Conservation (phyloP, 2,797 vertebrate species). For the Sparus aurata region DNA sequence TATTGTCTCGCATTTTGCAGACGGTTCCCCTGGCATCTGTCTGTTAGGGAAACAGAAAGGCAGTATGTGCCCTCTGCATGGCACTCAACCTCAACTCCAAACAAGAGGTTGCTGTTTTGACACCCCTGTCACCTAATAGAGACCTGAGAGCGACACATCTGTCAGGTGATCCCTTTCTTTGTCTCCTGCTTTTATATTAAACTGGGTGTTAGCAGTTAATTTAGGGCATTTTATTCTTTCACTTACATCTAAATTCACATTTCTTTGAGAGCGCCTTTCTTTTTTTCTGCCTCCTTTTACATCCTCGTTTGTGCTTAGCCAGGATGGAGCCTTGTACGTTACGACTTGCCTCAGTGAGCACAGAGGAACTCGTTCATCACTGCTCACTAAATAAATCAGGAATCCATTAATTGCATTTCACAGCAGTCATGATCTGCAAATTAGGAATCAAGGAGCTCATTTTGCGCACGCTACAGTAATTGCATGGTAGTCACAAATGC, state of each 20-base stretch:
- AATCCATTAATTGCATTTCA: slow-evolving; percentile 78
- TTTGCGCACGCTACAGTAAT: slow-evolving; percentile 54
- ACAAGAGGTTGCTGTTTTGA: slow-evolving; percentile 48
- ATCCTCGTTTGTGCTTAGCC: neutral
- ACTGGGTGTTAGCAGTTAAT: slow-evolving; percentile 9
- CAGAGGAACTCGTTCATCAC: slow-evolving; percentile 58
- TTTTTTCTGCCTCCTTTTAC: slow-evolving; percentile 11
- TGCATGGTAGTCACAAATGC: slow-evolving; percentile 54
- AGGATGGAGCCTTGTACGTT: neutral
- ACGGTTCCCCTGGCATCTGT: slow-evolving; percentile 42
- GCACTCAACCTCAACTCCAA: slow-evolving; percentile 32
- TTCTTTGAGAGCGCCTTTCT: slow-evolving; percentile 25
- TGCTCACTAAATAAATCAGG: slow-evolving; percentile 76
- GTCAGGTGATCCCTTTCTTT: slow-evolving; percentile 32
- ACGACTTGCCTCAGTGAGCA: slow-evolving; percentile 32
- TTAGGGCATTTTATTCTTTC: slow-evolving; percentile 22
- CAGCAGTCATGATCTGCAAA: slow-evolving; percentile 73
- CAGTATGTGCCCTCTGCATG: slow-evolving; percentile 35
- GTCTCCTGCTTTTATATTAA: slow-evolving; percentile 37
- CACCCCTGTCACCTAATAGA: slow-evolving; percentile 13
- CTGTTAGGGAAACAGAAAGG: slow-evolving; percentile 35
- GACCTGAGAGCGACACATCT: slow-evolving; percentile 28
- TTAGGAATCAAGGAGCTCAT: slow-evolving; percentile 67
- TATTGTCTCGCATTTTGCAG: slow-evolving; percentile 59
- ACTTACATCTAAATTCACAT: slow-evolving; percentile 43